Evolutionary conservation across 2,113 vertebrate species (phyloP).

Genomic region (Noctilio leporinus): DNA sequence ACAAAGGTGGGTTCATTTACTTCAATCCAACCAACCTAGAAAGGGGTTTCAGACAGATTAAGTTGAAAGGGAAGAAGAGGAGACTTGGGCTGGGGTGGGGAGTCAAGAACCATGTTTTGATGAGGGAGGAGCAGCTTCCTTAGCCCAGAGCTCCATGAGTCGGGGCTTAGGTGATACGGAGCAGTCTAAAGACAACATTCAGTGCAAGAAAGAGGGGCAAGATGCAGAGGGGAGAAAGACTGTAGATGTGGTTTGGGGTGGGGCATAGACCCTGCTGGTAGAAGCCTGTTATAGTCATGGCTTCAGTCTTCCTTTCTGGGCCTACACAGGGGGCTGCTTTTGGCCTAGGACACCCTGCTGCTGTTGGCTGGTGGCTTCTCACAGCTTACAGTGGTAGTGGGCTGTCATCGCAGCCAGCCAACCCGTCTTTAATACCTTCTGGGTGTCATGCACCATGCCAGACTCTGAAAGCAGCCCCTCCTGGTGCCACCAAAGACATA

Average conservation of each 20-base stretch:
- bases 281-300: background rate
- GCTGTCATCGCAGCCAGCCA: background rate
- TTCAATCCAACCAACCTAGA: background rate
- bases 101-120: background rate
- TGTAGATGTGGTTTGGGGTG: background rate
- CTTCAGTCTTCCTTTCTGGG: background rate
- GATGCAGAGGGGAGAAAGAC: background rate
- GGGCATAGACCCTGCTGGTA: background rate
- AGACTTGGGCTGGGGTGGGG: background rate
- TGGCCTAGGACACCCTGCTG: background rate
- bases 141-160: background rate
- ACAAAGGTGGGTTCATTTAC: conserved; percentile 52
- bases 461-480: background rate
- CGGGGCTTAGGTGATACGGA: background rate
- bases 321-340: background rate
- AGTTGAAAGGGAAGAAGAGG: background rate
- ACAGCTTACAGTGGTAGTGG: background rate
- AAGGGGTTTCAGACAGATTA: background rate
- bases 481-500: background rate
- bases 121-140: background rate
- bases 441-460: background rate
- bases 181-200: background rate
- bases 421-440: background rate
- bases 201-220: background rate
- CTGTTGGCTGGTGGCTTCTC: background rate